A percentile compares a stretch with the other conserved stretches of the same genome.
phyloP scores from a whole-genome alignment of 2,888 invertebrate species.

The Heptascelio sp. region DNA sequence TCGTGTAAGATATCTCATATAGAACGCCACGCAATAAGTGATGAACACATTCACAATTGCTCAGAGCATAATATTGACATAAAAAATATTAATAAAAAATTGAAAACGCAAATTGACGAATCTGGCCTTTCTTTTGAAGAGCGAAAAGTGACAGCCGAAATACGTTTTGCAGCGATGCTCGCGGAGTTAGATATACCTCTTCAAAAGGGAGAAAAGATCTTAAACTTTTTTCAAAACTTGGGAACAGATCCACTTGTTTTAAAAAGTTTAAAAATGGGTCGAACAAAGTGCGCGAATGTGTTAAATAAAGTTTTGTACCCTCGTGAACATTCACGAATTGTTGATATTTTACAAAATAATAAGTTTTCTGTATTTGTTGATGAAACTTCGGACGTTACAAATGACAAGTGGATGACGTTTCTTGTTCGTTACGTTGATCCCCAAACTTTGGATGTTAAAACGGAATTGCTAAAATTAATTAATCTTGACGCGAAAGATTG shows the following conservation, averaged over 20 bases:
- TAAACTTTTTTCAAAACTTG: slow-evolving; percentile 9
- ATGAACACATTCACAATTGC: not conserved
- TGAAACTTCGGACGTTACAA: too few relatives aligned
- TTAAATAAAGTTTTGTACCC: slow-evolving; percentile 5
- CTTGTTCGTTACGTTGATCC: too few relatives aligned
- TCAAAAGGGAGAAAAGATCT: slow-evolving; percentile 15
- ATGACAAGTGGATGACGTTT: too few relatives aligned
- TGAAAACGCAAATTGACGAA: slow-evolving; percentile 3
- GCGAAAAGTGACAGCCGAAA: slow-evolving; percentile 9
- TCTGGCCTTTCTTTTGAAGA: slow-evolving; percentile 15
- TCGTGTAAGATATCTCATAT: not conserved
- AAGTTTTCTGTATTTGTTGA: too few relatives aligned
- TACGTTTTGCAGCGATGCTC: slow-evolving; percentile 9
- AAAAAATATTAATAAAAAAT: slow-evolving; percentile 7
- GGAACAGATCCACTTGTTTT: slow-evolving; percentile 4
- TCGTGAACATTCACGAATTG: not conserved
- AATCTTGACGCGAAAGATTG: too few relatives aligned
- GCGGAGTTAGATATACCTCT: slow-evolving; percentile 11
- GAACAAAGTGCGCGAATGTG: not conserved
- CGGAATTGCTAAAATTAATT: too few relatives aligned
- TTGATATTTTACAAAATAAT: slow-evolving; percentile 2
- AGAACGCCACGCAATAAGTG: not conserved
- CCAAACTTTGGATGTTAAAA: too few relatives aligned
- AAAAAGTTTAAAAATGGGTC: not conserved
- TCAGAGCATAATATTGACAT: not conserved